phyloP scores from a whole-genome alignment of 1,140 invertebrate genomes.

The Drosophila funebris region DNA sequence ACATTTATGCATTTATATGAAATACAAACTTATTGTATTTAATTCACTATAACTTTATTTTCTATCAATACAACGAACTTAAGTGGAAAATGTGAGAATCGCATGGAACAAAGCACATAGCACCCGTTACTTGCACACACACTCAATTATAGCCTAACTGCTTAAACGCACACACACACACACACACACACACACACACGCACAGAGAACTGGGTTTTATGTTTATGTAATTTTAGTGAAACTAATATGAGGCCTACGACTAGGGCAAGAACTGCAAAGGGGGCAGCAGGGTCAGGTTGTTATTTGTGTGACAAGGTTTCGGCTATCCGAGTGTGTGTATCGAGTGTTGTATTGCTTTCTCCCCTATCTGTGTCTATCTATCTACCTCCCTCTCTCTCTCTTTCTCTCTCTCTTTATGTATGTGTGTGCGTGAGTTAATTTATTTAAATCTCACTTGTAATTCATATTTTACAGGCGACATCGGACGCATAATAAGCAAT shows the following conservation, averaged over 20 bases:
- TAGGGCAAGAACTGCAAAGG: not conserved
- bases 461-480: slow-evolving; percentile 72
- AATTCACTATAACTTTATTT: no score
- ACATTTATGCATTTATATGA: no score
- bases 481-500: slow-evolving; percentile 70
- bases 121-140: slow-evolving; percentile 20
- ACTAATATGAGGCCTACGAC: slow-evolving; percentile 27
- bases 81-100: no score
- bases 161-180: slow-evolving; percentile 4
- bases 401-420: not conserved
- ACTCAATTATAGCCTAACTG: slow-evolving; percentile 8
- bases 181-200: not conserved
- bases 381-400: slow-evolving; percentile 1
- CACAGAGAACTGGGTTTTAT: slow-evolving; percentile 9
- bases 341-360: slow-evolving; percentile 6
- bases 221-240: slow-evolving; percentile 26
- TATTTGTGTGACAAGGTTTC: slow-evolving; percentile 15
- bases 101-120: not conserved
- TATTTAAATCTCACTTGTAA: slow-evolving; percentile 79
- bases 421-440: slow-evolving; percentile 66
- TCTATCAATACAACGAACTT: no score
- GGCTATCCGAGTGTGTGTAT: slow-evolving; percentile 8
- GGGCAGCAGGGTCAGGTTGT: not conserved
- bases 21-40: no score
- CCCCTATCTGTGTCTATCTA: not conserved